Evolutionary conservation across 2,888 invertebrate genomes (phyloP).

Genomic region (Erynnis tages): DNA sequence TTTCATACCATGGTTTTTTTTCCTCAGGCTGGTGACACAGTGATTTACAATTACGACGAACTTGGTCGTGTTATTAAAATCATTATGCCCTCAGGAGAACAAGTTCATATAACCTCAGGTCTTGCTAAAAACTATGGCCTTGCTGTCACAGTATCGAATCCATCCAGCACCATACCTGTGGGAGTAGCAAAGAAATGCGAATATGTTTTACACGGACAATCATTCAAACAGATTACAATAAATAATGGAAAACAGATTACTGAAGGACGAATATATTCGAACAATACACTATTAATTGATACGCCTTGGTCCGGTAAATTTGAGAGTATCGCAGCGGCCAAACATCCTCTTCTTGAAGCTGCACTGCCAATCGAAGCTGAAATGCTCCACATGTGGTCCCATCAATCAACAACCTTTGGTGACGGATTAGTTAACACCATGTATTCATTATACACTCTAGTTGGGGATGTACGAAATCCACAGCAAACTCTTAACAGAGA

Average conservation of each 20-base stretch:
- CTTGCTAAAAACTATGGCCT: constrained; percentile 89
- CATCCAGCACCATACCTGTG: constrained; percentile 76
- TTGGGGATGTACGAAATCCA: constrained; percentile 92
- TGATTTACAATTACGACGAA: constrained; percentile 95
- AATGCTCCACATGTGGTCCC: constrained; percentile 95
- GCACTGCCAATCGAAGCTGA: constrained; percentile 93
- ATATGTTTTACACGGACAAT: constrained; percentile 83
- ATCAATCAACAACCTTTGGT: constrained; percentile 89
- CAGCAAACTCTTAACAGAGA: constrained; percentile 92
- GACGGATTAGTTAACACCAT: constrained; percentile 88
- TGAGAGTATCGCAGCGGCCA: constrained; percentile 88
- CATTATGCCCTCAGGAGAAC: constrained; percentile 95
- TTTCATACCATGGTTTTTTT: constrained; percentile 32
- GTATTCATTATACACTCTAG: constrained; percentile 90
- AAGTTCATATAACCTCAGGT: constrained; percentile 89
- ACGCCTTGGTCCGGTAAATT: constrained; percentile 88
- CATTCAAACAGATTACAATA: constrained; percentile 85
- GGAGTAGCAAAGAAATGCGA: constrained; percentile 81
- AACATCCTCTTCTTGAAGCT: constrained; percentile 91
- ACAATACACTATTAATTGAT: constrained; percentile 89
- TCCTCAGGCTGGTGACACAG: constrained; percentile 91
- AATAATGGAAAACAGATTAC: constrained; percentile 87
- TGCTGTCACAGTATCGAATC: constrained; percentile 85
- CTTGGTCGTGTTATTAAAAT: constrained; percentile 93
- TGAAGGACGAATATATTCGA: constrained; percentile 88